These are phyloP conservation scores for Phyllostomus discolor DNA, from an alignment of 2,113 vertebrate genomes.

Conservation along the genomic window DNA sequence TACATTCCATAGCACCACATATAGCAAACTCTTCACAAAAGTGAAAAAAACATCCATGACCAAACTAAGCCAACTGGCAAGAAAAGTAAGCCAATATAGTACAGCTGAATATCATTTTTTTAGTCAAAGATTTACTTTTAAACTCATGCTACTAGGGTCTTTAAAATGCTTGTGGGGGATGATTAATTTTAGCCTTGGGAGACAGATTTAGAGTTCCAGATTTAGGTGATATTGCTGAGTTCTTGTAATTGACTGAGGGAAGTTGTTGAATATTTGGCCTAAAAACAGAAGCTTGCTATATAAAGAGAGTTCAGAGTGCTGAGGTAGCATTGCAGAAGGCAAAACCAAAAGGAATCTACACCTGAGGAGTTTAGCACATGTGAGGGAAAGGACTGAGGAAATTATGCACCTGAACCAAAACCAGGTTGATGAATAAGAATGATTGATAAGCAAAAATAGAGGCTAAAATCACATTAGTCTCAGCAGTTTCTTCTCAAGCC, in stretches of 20 bases:
- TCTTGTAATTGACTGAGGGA: constrained; percentile 17
- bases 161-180: neutral
- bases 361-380: neutral
- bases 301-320: neutral
- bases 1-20: neutral
- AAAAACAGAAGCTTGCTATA: constrained; percentile 6
- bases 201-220: neutral
- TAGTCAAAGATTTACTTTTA: constrained; percentile 1
- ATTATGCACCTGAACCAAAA: neutral
- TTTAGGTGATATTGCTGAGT: constrained; percentile 34
- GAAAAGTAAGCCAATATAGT: neutral
- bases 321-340: neutral
- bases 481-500: neutral
- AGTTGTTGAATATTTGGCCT: neutral
- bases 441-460: neutral
- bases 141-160: neutral
- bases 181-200: constrained; percentile 42
- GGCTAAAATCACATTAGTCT: neutral
- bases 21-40: neutral
- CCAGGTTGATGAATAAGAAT: neutral
- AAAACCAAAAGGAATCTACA: neutral
- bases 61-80: neutral
- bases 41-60: neutral
- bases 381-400: neutral
- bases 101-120: neutral